These are phyloP conservation scores for Pampusana beccarii DNA, from an alignment of 2,113 vertebrate genomes.

Conservation along the genomic window DNA sequence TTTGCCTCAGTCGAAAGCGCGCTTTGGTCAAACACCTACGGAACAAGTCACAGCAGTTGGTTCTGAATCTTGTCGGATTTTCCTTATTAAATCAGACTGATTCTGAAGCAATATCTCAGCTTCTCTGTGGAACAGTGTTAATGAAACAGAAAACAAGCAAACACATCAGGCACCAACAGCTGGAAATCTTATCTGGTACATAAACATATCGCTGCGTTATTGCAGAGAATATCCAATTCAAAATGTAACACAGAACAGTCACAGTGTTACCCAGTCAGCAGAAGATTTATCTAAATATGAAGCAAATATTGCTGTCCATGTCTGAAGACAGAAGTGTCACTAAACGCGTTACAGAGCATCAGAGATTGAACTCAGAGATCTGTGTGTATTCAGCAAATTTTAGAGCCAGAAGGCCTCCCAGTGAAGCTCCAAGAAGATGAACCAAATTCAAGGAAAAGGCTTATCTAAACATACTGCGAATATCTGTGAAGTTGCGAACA, in stretches of 20 bases:
- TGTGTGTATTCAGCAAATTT: slow-evolving; percentile 98
- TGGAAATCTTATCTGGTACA: background rate
- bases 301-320: slow-evolving; percentile 85
- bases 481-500: background rate
- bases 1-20: slow-evolving; percentile 95
- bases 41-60: background rate
- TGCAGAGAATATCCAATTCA: background rate
- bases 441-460: slow-evolving; percentile 75
- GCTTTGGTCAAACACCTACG: slow-evolving; percentile 96
- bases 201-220: background rate
- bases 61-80: background rate
- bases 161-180: background rate
- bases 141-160: background rate
- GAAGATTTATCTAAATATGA: background rate
- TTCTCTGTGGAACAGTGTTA: background rate
- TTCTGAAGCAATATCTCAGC: background rate
- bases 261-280: background rate
- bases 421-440: slow-evolving; percentile 94
- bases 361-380: slow-evolving; percentile 99
- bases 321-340: slow-evolving; percentile 97
- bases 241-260: background rate
- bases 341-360: slow-evolving; percentile 95
- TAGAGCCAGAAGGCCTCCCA: slow-evolving; percentile 96
- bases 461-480: background rate
- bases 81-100: background rate